Base-by-base conservation (phyloP, 2,888 invertebrate species). In the Graphium colonna region DNA sequence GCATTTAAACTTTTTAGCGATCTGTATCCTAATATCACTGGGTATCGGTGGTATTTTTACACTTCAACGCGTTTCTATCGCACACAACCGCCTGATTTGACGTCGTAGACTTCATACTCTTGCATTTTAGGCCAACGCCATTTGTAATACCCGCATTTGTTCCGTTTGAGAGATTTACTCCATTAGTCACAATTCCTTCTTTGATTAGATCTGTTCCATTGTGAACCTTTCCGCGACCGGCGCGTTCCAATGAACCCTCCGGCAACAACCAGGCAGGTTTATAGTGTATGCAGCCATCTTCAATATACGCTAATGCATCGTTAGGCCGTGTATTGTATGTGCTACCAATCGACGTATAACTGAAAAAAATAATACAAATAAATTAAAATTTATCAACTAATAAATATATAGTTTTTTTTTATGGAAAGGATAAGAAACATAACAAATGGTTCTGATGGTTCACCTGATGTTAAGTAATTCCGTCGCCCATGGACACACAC, bases 291-390 rank as follows among this genome's bases (percentile, higher is more conserved):
- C 82, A 92, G 67, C 75, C 78, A 18, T 58, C 67, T 66, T 92
- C 91, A 12, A 77, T 75, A 60, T 81, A 86, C 36, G 89, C 83
- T 53, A 97, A 82, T 33, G 92, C 87, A 0, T 95, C 95, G 89
- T 98, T 98, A 0, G 93, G 95, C 57, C 91, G 78, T 0, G 98
- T 98, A 77, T 97, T 96, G 38, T 91, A 89, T 56, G 91, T 91
- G 73, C 94, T 94, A 46, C 97, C 98, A 64, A 98, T 90, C 21
- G 98, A 98, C 0, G 98, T 97, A 75, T 95, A 97, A 38, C 94
- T 94, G 79, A 3, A 69, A 71, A 49, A 0, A 47, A 26, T 4
- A 10, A 5, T 21, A 21, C 21, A 21, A 21, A 21, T 5, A 21
- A n/a, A n/a, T n/a, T n/a, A n/a, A n/a, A n/a, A n/a, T n/a, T n/a